Evolutionary conservation across 30 jellyfish, hydroid and myxozoan species (phyloP).

Genomic region (Pelagia noctiluca): DNA sequence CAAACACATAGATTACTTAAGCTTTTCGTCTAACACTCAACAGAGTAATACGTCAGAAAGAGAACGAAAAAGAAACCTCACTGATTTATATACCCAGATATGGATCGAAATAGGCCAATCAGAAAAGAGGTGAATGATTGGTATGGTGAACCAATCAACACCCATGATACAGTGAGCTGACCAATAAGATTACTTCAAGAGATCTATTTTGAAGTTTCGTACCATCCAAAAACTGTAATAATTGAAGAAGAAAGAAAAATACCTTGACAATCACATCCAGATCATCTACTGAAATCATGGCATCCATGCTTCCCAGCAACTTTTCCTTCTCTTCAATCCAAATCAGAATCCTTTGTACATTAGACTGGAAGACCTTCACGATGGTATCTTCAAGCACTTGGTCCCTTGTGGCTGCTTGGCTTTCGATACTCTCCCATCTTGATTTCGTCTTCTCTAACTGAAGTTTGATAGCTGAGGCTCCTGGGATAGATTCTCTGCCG

Average conservation of each 20-base stretch:
- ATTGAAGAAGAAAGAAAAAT: background rate
- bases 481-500: conserved; percentile 74
- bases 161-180: too few relatives aligned
- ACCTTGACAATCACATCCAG: conserved; percentile 28
- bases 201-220: too few relatives aligned
- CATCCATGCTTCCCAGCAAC: conserved; percentile 34
- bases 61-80: too few relatives aligned
- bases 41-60: too few relatives aligned
- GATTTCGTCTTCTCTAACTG: conserved; percentile 79
- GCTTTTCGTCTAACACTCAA: too few relatives aligned
- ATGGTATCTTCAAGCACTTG: conserved; percentile 67
- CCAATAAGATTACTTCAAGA: too few relatives aligned
- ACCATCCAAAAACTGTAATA: too few relatives aligned
- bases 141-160: too few relatives aligned
- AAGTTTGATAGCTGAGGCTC: conserved; percentile 77
- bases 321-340: conserved; percentile 82
- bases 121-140: too few relatives aligned
- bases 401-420: conserved; percentile 55
- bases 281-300: conserved; percentile 7
- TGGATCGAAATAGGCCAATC: too few relatives aligned
- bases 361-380: conserved; percentile 62
- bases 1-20: too few relatives aligned
- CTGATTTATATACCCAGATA: too few relatives aligned
- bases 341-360: conserved; percentile 43
- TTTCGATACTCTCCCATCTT: conserved; percentile 83